phyloP scores from a whole-genome alignment of 2,113 vertebrate species.

The Ammospiza nelsoni region DNA sequence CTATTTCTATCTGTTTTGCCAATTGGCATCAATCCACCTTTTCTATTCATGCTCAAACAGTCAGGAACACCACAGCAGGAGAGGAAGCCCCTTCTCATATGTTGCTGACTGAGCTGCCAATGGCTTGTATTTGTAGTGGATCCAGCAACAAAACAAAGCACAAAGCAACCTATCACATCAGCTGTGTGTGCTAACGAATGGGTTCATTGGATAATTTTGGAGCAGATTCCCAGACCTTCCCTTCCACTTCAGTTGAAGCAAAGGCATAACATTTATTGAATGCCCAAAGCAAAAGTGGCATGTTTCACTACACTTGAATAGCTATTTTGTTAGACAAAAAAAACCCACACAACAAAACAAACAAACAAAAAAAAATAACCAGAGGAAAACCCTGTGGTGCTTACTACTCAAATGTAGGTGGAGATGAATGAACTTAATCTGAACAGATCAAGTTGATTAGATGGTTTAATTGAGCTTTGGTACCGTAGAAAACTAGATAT shows the following conservation, averaged over 20 bases:
- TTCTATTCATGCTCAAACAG: constrained; percentile 76
- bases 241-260: not conserved
- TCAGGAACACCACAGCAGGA: constrained; percentile 56
- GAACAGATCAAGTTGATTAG: not conserved
- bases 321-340: not conserved
- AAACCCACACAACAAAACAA: not conserved
- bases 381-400: not conserved
- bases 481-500: not conserved
- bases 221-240: not conserved
- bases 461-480: not conserved
- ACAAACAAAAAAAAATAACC: not conserved
- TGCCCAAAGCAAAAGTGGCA: not conserved
- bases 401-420: not conserved
- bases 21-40: constrained; percentile 79
- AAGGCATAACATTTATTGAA: constrained; percentile 5
- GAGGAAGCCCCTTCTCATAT: constrained; percentile 72
- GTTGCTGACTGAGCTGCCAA: constrained; percentile 62
- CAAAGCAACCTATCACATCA: constrained; percentile 52
- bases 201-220: not conserved
- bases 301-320: constrained; percentile 11
- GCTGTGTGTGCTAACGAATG: constrained; percentile 48
- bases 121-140: constrained; percentile 61
- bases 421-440: not conserved
- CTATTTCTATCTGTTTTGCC: constrained; percentile 77
- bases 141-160: constrained; percentile 65